Evolutionary conservation across 2,113 vertebrate genomes (phyloP), one percentile per base, ranked within the genome.

Genomic region (Pedionomus torquatus): DNA sequence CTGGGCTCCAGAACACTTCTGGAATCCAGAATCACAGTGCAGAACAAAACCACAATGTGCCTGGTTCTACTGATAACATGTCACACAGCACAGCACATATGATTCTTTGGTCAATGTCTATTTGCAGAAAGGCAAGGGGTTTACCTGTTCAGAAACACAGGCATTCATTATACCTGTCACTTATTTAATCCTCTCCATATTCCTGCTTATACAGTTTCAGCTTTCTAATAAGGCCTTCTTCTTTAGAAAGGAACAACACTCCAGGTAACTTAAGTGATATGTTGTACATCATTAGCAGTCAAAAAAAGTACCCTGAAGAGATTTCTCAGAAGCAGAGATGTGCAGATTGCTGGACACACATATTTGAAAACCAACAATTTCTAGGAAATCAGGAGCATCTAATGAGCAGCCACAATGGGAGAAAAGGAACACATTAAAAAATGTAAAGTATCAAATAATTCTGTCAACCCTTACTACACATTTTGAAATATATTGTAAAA

Each of bases 381-480:
- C 30, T 44, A 39, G 28, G n/a, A 43, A 77, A 87, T 70, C 26
- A 76, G 52, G 54, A 72, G 9, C 39, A 65, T 37, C 9, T 77
- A 83, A 82, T 64, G 57, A 84, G 18, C 13, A 90, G 10, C 21
- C 57, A 60, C 0, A 5, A 37, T 51, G 35, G 13, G 28, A 78
- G 49, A 82, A 90, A 79, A 88, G 25, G 17, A 60, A 17, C 24
- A 57, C 21, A 33, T 28, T 31, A 30, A 51, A 52, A 77, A 63
- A 49, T 24, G 23, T 23, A 10, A 90, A 83, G 9, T 55, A 63
- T 71, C 23, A 64, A 35, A 17, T 64, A 49, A 43, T 81, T 82
- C 10, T 0, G 0, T 51, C 33, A 33, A 17, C 2, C 26, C 37
- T 70, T 46, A 69, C 18, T 61, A 46, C 14, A 25, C 14, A 11